Conservation (phyloP, 2,888 invertebrate genomes). For the Synanthedon myopaeformis region DNA sequence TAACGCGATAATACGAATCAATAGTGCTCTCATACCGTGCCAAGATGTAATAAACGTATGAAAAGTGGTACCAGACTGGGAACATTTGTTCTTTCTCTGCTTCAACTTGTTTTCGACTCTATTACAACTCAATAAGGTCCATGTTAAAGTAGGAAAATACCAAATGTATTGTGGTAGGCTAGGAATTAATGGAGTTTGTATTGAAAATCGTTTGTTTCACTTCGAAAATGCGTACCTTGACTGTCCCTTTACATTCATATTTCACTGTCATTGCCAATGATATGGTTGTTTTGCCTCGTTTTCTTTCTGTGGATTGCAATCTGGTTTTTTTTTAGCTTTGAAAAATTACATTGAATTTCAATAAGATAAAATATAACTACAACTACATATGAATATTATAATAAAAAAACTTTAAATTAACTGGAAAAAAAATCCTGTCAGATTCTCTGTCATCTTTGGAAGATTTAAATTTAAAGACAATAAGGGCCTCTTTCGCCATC, state of each 20-base stretch:
- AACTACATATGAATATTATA: too few relatives aligned
- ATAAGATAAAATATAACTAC: too few relatives aligned
- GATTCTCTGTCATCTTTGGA: too few relatives aligned
- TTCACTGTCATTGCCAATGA: slow-evolving; percentile 19
- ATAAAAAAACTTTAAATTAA: too few relatives aligned
- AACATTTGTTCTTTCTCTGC: slow-evolving; percentile 35
- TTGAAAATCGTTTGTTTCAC: slow-evolving; percentile 51
- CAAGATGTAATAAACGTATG: slow-evolving; percentile 57
- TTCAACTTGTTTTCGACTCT: slow-evolving; percentile 10
- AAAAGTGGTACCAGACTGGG: slow-evolving; percentile 40
- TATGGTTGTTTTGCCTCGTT: neutral
- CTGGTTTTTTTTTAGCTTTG: too few relatives aligned
- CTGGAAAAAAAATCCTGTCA: too few relatives aligned
- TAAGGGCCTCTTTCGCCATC: too few relatives aligned
- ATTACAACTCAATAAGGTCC: neutral
- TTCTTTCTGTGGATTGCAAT: too few relatives aligned
- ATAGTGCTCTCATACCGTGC: slow-evolving; percentile 52
- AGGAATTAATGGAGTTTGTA: slow-evolving; percentile 49
- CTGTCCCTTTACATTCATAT: slow-evolving; percentile 21
- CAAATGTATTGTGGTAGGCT: neutral
- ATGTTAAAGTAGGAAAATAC: neutral
- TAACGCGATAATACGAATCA: slow-evolving; percentile 48
- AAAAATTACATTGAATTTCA: too few relatives aligned
- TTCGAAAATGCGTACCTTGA: slow-evolving; percentile 30
- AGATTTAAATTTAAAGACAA: too few relatives aligned